Percentiles rank a stretch among this genome's conserved stretches.
These are phyloP conservation scores for Remorina albescens DNA, from an alignment of 2,797 vertebrate genomes.

Conservation along the genomic window DNA sequence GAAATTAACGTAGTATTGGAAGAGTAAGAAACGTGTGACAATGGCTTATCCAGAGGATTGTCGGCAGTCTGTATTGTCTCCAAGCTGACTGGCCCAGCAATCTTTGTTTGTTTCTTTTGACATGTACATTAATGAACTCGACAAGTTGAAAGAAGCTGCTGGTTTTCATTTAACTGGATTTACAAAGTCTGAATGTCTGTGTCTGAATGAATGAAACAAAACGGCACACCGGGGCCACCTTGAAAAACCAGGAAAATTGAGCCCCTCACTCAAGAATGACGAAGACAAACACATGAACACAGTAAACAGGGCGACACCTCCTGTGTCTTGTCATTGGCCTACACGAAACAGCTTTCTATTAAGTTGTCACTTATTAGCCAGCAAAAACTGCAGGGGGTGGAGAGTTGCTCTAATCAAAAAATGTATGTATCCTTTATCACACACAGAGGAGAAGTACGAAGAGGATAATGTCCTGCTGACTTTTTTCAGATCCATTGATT, in stretches of 20 bases:
- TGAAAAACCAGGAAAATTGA: too few relatives aligned
- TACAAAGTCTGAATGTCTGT: constrained; percentile 47
- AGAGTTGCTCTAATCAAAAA: constrained; percentile 49
- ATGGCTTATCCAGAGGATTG: constrained; percentile 13
- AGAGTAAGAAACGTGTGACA: constrained; percentile 22
- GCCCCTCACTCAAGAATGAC: too few relatives aligned
- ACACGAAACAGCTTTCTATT: constrained; percentile 71
- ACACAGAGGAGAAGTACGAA: constrained; percentile 42
- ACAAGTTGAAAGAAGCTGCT: constrained; percentile 36
- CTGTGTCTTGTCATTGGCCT: constrained; percentile 58
- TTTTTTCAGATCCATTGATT: constrained; percentile 19
- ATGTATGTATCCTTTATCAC: constrained; percentile 44
- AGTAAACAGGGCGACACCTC: too few relatives aligned
- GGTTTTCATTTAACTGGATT: constrained; percentile 52
- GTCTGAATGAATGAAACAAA: too few relatives aligned
- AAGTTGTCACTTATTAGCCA: constrained; percentile 70
- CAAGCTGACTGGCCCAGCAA: constrained; percentile 28
- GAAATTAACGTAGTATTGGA: constrained; percentile 14
- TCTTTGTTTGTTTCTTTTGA: constrained; percentile 30
- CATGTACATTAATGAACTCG: constrained; percentile 40
- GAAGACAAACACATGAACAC: too few relatives aligned
- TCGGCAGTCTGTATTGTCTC: constrained; percentile 14
- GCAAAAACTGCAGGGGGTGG: constrained; percentile 52
- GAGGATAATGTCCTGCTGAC: constrained; percentile 43
- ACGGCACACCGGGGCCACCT: too few relatives aligned